phyloP scores from a whole-genome alignment of 2,113 vertebrate species.

The Propithecus coquereli region DNA sequence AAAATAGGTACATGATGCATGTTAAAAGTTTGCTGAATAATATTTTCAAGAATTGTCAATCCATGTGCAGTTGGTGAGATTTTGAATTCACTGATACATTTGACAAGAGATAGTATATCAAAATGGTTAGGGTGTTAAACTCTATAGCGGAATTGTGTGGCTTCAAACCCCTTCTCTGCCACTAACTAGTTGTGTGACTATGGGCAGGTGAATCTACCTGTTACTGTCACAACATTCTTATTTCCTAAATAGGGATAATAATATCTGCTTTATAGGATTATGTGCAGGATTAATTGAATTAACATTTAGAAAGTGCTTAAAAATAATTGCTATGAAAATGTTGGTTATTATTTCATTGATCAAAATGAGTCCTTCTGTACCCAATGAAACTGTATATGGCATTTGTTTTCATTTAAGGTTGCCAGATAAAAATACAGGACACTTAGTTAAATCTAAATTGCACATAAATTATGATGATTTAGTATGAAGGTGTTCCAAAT shows the following conservation, averaged over 20 bases:
- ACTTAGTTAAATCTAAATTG: background rate
- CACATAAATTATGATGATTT: background rate
- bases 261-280: background rate
- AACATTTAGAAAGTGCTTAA: background rate
- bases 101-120: background rate
- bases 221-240: background rate
- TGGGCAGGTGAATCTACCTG: background rate
- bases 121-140: background rate
- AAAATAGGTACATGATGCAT: background rate
- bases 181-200: background rate
- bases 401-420: constrained; percentile 15
- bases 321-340: background rate
- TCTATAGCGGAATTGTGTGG: background rate
- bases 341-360: background rate
- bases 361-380: background rate
- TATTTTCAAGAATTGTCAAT: background rate
- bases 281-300: constrained; percentile 2
- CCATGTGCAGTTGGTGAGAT: background rate
- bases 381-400: background rate
- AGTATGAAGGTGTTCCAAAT: background rate
- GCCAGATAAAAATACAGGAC: background rate
- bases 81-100: background rate
- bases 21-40: background rate
- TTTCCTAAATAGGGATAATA: background rate
- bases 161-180: background rate